These are phyloP conservation scores for Apodemia zela DNA, from an alignment of 2,888 invertebrate species.

Conservation along the genomic window DNA sequence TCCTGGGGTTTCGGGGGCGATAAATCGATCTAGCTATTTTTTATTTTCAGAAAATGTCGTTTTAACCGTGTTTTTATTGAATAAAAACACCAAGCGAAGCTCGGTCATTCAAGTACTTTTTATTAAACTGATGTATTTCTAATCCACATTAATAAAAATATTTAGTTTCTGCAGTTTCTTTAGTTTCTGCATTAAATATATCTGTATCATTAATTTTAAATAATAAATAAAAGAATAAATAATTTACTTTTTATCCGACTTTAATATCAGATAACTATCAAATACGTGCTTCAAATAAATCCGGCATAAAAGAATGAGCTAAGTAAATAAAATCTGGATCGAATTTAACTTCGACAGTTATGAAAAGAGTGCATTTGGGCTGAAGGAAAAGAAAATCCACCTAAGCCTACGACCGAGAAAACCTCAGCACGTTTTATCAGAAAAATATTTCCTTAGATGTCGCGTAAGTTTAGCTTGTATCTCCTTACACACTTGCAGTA, in stretches of 20 bases:
- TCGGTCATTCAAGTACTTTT: too few relatives aligned
- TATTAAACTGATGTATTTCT: too few relatives aligned
- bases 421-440: constrained; percentile 61
- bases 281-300: neutral
- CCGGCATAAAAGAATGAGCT: neutral
- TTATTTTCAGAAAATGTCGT: too few relatives aligned
- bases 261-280: neutral
- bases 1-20: too few relatives aligned
- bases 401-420: constrained; percentile 56
- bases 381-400: constrained; percentile 55
- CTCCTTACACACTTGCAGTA: constrained; percentile 37
- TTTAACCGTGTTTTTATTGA: too few relatives aligned
- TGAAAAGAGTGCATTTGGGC: constrained; percentile 63
- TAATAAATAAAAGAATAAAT: too few relatives aligned
- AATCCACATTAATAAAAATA: too few relatives aligned
- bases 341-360: constrained; percentile 67
- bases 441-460: constrained; percentile 66
- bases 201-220: too few relatives aligned
- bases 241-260: neutral
- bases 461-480: constrained; percentile 51
- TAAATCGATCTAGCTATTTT: too few relatives aligned
- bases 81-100: too few relatives aligned
- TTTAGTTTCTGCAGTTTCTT: too few relatives aligned
- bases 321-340: constrained; percentile 53
- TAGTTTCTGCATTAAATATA: too few relatives aligned